Evolutionary conservation across 2,113 vertebrate genomes (phyloP).

Genomic region (Accipiter cooperii): DNA sequence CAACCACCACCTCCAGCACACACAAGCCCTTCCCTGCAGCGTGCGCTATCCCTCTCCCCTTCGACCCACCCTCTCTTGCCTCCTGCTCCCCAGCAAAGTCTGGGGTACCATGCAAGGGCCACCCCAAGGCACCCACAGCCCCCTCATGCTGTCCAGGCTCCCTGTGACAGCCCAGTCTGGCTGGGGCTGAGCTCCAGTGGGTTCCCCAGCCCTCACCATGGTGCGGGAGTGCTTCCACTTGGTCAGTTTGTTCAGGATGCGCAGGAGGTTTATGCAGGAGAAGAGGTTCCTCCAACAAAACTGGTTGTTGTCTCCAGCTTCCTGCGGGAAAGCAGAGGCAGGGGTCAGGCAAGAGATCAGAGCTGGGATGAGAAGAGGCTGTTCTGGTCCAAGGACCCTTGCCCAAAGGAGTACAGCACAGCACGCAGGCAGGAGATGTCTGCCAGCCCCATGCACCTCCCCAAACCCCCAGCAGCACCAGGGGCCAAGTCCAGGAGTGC

Average conservation of each 20-base stretch:
- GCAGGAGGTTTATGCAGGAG: slow-evolving; percentile 95
- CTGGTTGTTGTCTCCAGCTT: slow-evolving; percentile 97
- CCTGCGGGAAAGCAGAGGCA: slow-evolving; percentile 67
- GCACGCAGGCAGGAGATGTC: accelerated
- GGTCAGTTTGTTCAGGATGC: slow-evolving; percentile 97
- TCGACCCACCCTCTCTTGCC: no score
- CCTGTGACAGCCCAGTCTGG: accelerated
- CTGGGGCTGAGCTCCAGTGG: background rate
- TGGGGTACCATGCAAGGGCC: background rate
- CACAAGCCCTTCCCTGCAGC: no score
- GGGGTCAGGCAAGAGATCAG: background rate
- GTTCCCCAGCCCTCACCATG: slow-evolving; percentile 76
- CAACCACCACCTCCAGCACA: background rate
- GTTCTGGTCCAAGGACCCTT: background rate
- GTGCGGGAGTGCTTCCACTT: slow-evolving; percentile 99
- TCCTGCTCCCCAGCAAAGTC: accelerated
- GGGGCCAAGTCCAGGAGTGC: accelerated
- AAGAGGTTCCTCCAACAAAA: slow-evolving; percentile 99
- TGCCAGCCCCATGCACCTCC: background rate
- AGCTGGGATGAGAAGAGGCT: background rate
- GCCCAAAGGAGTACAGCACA: no score
- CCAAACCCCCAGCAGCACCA: background rate
- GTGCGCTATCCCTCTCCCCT: accelerated
- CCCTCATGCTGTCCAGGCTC: no score
- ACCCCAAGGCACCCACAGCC: background rate